Evolutionary conservation across 2,113 vertebrate species (phyloP).

Genomic region (Epinephelus moara): DNA sequence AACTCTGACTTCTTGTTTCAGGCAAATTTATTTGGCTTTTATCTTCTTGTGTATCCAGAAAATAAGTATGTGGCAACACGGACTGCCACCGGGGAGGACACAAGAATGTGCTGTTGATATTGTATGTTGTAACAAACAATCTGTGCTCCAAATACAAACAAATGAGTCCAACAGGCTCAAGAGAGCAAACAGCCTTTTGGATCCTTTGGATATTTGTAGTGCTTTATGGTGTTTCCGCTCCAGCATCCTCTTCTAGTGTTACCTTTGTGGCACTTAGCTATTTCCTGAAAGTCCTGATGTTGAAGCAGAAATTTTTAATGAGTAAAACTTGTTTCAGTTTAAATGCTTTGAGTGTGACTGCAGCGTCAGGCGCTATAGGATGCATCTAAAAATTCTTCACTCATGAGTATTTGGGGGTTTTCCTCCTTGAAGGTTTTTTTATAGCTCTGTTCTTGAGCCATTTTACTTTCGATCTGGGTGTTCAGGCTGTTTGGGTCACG

Average conservation of each 20-base stretch:
- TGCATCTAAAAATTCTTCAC: neutral
- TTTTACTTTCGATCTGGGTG: neutral
- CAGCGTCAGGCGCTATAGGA: neutral
- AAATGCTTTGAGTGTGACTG: neutral
- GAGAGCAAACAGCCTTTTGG: neutral
- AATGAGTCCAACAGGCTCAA: neutral
- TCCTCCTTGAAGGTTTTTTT: constrained; percentile 7
- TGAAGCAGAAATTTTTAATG: neutral
- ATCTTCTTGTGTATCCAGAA: neutral
- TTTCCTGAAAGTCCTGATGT: neutral
- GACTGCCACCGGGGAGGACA: neutral
- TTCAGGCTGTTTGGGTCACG: neutral
- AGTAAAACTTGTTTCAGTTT: neutral
- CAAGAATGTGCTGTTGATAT: constrained; percentile 16
- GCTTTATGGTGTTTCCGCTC: neutral
- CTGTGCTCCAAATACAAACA: constrained; percentile 2
- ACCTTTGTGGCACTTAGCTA: neutral
- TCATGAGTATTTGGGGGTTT: constrained; percentile 18
- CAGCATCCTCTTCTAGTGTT: neutral
- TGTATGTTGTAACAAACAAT: neutral
- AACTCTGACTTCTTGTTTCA: neutral
- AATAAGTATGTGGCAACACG: neutral
- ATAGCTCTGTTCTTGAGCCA: constrained; percentile 2
- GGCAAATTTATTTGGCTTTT: constrained; percentile 5
- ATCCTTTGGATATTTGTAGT: neutral